These are phyloP conservation scores for Campylomormyrus tamandua DNA, from an alignment of 2,113 vertebrate genomes.

Conservation along the genomic window DNA sequence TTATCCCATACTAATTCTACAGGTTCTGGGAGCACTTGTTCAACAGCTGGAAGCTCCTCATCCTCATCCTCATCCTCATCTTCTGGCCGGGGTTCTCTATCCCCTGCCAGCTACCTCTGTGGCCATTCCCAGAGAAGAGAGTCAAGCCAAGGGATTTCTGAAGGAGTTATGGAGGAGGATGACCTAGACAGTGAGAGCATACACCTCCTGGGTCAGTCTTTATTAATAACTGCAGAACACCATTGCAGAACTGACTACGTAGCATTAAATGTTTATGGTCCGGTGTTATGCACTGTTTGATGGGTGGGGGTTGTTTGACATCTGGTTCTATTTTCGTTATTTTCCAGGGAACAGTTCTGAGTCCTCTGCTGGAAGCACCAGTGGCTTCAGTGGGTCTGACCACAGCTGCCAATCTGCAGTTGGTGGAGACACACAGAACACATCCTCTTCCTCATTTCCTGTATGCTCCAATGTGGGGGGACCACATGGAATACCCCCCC, in stretches of 20 bases:
- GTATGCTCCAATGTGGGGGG: constrained; percentile 11
- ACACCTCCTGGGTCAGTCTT: constrained; percentile 55
- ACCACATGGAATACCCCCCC: not conserved
- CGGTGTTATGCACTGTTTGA: not conserved
- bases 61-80: constrained; percentile 50
- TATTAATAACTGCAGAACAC: not conserved
- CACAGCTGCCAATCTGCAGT: constrained; percentile 52
- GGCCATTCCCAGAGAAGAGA: constrained; percentile 33
- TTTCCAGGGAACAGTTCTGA: constrained; percentile 62
- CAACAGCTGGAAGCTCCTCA: constrained; percentile 57
- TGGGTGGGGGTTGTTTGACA: not conserved
- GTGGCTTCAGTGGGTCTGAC: constrained; percentile 61
- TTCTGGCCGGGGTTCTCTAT: constrained; percentile 59
- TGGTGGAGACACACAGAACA: constrained; percentile 28
- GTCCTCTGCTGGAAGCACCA: constrained; percentile 63
- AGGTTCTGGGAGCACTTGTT: constrained; percentile 56
- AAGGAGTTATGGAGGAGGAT: constrained; percentile 53
- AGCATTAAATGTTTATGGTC: not conserved
- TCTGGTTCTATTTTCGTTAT: not conserved
- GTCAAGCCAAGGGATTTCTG: constrained; percentile 35
- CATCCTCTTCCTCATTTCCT: not conserved
- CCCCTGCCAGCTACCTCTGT: constrained; percentile 45
- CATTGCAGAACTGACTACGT: not conserved
- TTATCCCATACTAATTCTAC: constrained; percentile 50
- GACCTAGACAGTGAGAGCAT: constrained; percentile 59